Evolutionary conservation across 1,140 invertebrate genomes (phyloP), one percentile per base, ranked within the genome.

Genomic region (Drosophila nigrodunni): DNA sequence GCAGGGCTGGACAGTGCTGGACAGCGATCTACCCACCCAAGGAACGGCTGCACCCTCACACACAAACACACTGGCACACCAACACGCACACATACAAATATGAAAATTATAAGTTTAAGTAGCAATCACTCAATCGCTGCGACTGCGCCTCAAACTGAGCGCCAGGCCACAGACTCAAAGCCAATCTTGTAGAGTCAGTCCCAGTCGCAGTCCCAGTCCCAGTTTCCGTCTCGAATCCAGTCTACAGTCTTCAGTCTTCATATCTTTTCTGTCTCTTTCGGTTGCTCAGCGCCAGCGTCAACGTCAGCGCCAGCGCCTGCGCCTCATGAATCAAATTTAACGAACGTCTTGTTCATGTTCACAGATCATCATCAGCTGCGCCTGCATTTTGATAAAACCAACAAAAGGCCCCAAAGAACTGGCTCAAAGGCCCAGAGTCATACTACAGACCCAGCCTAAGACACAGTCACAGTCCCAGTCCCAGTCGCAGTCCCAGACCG

Each of bases 91-190:
- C 67, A 85, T 39, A 75, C 78, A 92, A 92, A 92, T 92, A 92
- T 92, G 90, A 92, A 92, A 92, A 92, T 92, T 92, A 92, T 92
- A 92, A 92, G 90, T 92, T 92, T 92, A 88, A 89, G 88, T 92
- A 92, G 88, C 91, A 92, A 92, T 92, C 91, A 92, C 91, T 92
- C 91, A 92, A 92, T 92, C 91, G 91, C 80, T 85, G 86, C 72
- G 77, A 69, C 77, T 74, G 70, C 70, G 78, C 62, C 68, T 72
- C 67, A 66, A 65, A 64, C 61, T 50, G 47, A 54, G 65, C 49
- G 66, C 44, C 55, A 44, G 66, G 35, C 61, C 10, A n/a, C 35
- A 41, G 25, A 11, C 30, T n/a, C 44, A 52, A 11, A 21, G 35
- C 37, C 52, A 41, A 11, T 37, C 52, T 55, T 18, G 15, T 25